phyloP scores from a whole-genome alignment of 2,888 invertebrate species.

The Himalopsyche japonica region DNA sequence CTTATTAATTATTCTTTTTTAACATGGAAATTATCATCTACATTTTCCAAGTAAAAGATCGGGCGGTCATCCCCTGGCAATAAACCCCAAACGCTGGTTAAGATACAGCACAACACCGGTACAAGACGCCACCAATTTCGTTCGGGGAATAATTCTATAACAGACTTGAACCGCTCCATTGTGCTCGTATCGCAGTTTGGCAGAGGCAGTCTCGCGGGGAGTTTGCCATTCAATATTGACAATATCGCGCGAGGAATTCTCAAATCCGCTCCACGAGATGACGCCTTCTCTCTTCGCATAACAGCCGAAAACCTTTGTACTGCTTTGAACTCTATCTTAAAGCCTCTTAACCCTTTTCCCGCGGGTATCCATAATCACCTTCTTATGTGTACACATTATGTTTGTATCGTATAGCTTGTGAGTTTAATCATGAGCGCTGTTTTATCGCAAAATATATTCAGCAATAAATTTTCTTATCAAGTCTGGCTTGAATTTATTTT shows the following conservation, averaged over 20 bases:
- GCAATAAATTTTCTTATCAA: background rate
- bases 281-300: background rate
- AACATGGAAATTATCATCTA: too few species aligned
- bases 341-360: background rate
- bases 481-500: background rate
- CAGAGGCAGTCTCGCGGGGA: background rate
- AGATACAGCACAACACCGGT: background rate
- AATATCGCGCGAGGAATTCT: conserved; percentile 1
- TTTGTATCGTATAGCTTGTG: background rate
- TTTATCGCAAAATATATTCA: background rate
- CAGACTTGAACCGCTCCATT: background rate
- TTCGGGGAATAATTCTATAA: conserved; percentile 20
- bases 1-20: too few species aligned
- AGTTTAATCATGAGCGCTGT: background rate
- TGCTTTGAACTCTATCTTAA: background rate
- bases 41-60: background rate
- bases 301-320: background rate
- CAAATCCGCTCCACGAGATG: background rate
- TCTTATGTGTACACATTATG: background rate
- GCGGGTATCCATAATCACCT: background rate
- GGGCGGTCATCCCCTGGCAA: background rate
- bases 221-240: conserved; percentile 26
- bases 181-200: conserved; percentile 9
- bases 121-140: conserved; percentile 10
- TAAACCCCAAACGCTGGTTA: background rate